Conservation (phyloP, 2,797 vertebrate genomes). For the Pseudocheirus occidentalis region DNA sequence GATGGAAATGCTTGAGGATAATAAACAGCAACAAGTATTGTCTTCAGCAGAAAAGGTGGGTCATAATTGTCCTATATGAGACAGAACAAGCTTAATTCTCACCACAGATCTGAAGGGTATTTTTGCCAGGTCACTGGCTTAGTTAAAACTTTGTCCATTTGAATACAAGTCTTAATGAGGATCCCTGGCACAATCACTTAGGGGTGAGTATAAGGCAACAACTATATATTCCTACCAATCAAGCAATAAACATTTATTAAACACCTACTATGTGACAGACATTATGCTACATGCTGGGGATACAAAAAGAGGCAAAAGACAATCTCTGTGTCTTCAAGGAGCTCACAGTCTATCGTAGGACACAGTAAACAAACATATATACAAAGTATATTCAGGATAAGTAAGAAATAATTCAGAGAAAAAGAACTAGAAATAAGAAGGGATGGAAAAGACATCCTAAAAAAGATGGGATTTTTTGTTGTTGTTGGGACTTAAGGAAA, state of each 20-base stretch:
- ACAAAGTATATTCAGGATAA: background rate
- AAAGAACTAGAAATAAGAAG: background rate
- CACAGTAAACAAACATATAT: background rate
- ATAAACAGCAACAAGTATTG: background rate
- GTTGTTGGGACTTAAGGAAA: background rate
- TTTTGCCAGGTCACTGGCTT: background rate
- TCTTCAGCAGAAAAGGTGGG: background rate
- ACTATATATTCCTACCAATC: background rate
- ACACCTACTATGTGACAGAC: background rate
- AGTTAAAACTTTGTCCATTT: background rate
- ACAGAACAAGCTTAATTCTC: constrained; percentile 19
- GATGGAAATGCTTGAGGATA: fast-evolving
- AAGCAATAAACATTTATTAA: background rate
- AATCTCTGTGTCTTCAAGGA: background rate
- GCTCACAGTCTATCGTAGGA: background rate
- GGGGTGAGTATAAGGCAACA: background rate
- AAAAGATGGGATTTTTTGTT: background rate
- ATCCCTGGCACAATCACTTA: background rate
- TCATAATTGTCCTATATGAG: background rate
- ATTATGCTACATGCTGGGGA: background rate
- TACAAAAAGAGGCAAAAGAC: background rate
- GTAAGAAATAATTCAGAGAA: background rate
- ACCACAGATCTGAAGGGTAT: constrained; percentile 7
- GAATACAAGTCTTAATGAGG: background rate
- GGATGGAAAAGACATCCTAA: background rate